Evolutionary conservation across 2,888 invertebrate genomes (phyloP).

Genomic region (Drosophila ustulata): DNA sequence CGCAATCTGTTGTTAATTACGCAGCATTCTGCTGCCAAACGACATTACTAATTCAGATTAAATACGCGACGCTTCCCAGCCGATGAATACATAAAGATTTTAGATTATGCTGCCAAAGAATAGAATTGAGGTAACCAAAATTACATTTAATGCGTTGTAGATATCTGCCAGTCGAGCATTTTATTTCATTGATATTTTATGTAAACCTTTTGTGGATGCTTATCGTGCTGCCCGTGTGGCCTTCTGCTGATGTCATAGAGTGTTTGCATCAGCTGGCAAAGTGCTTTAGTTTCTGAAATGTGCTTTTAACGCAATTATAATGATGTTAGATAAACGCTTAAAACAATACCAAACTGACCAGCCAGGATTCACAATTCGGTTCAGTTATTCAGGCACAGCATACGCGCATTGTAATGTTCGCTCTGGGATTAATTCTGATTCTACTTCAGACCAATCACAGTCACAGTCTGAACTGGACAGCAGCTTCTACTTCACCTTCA

Average conservation of each 20-base stretch:
- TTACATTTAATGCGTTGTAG: background rate
- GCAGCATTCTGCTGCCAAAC: constrained; percentile 6
- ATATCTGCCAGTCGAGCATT: background rate
- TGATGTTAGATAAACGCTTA: constrained; percentile 35
- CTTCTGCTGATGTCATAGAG: constrained; percentile 17
- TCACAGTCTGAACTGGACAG: background rate
- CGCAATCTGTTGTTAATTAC: constrained; percentile 52
- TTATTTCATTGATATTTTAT: background rate
- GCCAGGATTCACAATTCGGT: background rate
- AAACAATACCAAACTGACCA: constrained; percentile 6
- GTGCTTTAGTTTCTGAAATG: constrained; percentile 36
- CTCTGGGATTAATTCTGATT: constrained; percentile 10
- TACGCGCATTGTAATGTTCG: constrained; percentile 28
- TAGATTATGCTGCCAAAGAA: background rate
- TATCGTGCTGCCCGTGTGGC: constrained; percentile 13
- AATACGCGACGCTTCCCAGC: background rate
- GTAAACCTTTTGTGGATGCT: constrained; percentile 19
- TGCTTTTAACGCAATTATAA: constrained; percentile 53
- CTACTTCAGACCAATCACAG: constrained; percentile 8
- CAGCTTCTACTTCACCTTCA: background rate
- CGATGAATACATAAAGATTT: constrained; percentile 2
- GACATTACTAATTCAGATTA: constrained; percentile 31
- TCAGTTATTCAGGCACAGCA: constrained; percentile 25
- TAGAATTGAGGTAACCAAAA: too few relatives aligned
- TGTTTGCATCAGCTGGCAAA: constrained; percentile 5